These are phyloP conservation scores for Mesoclemmys tuberculata DNA, from an alignment of 2,113 vertebrate species.

Conservation along the genomic window DNA sequence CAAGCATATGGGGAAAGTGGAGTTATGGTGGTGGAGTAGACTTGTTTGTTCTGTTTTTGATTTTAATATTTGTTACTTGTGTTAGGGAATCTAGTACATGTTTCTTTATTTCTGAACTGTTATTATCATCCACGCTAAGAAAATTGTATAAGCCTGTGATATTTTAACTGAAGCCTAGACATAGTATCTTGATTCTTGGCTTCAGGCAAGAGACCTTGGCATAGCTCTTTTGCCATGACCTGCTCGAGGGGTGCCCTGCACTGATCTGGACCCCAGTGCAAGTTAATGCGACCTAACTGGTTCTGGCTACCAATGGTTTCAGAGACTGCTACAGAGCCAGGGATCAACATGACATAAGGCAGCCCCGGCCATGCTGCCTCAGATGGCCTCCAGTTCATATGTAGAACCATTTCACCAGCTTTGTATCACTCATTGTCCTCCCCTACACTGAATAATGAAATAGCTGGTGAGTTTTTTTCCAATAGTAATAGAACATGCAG, in stretches of 20 bases:
- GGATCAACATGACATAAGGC: background rate
- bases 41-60: fast-evolving
- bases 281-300: background rate
- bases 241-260: background rate
- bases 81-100: background rate
- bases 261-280: background rate
- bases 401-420: background rate
- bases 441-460: background rate
- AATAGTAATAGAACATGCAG: background rate
- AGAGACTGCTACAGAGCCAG: no score
- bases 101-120: fast-evolving
- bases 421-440: no score
- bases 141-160: fast-evolving
- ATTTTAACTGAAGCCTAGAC: background rate
- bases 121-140: no score
- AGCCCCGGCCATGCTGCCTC: background rate
- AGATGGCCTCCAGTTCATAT: no score
- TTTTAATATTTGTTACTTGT: fast-evolving
- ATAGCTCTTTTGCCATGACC: fast-evolving
- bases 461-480: background rate
- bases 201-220: background rate
- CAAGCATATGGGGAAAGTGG: background rate
- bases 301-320: background rate
- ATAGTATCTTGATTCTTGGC: fast-evolving
- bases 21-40: fast-evolving